phyloP scores from a whole-genome alignment of 1,140 invertebrate genomes.

The Zaprionus capensis region DNA sequence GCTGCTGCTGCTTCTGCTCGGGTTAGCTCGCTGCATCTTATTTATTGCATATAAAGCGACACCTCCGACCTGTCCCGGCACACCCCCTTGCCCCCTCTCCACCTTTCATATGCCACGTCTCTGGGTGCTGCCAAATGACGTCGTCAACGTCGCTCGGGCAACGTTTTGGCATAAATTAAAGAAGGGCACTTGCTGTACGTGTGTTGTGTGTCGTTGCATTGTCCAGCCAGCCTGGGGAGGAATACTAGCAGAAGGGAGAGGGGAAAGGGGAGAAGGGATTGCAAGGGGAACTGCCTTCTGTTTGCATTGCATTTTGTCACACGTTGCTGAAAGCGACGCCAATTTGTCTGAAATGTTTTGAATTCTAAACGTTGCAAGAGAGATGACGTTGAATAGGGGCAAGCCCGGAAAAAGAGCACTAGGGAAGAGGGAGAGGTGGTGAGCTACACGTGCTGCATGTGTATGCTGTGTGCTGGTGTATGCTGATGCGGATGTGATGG shows the following conservation, averaged over 20 bases:
- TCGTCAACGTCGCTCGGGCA: conserved; percentile 76
- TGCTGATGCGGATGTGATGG: conserved; percentile 37
- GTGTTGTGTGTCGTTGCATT: conserved; percentile 37
- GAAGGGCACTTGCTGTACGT: conserved; percentile 59
- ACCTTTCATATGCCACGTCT: background rate
- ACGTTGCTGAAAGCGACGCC: conserved; percentile 79
- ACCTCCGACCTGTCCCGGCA: conserved; percentile 47
- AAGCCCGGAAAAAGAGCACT: background rate
- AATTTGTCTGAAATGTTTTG: conserved; percentile 82
- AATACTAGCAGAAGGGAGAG: background rate
- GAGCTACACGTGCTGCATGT: conserved; percentile 19
- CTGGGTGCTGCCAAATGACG: conserved; percentile 57
- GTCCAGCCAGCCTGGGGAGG: conserved; percentile 41
- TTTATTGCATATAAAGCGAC: conserved; percentile 80
- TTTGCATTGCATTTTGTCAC: conserved; percentile 80
- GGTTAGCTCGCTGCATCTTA: conserved; percentile 51
- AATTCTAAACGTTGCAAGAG: conserved; percentile 66
- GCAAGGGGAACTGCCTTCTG: conserved; percentile 21
- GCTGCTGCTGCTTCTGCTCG: conserved; percentile 17
- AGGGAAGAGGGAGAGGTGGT: background rate
- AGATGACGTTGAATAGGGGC: conserved; percentile 5
- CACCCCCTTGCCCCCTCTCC: background rate
- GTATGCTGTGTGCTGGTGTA: conserved; percentile 18
- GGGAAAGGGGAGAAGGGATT: background rate
- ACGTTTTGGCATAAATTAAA: conserved; percentile 80